Conservation (phyloP, 2,888 invertebrate species). For the Leucophenga montana region DNA sequence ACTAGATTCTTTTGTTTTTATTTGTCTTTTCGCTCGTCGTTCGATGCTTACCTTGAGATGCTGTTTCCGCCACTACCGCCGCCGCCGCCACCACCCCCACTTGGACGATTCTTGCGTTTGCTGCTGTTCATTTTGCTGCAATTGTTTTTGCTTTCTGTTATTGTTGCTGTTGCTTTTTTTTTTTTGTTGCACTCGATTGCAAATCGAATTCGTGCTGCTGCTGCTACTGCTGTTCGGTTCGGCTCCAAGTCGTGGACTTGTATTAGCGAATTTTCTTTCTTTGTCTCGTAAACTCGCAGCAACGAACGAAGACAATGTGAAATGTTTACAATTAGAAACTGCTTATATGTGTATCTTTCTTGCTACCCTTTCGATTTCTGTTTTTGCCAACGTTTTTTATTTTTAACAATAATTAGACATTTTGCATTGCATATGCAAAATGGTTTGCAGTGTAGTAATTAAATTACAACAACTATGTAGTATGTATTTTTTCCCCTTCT, state of each 20-base stretch:
- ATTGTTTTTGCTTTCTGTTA: conserved; percentile 20
- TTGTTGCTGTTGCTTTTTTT: neutral
- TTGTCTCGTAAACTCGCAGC: conserved; percentile 16
- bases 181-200: conserved; percentile 14
- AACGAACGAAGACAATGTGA: conserved; percentile 14
- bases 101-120: conserved; percentile 89
- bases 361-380: no score
- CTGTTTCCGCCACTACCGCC: conserved; percentile 67
- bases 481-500: conserved; percentile 31
- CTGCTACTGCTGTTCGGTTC: no score
- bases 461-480: conserved; percentile 40
- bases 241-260: conserved; percentile 1
- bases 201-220: neutral
- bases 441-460: conserved; percentile 29
- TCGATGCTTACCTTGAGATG: conserved; percentile 66
- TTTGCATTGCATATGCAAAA: conserved; percentile 29
- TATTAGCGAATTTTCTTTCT: conserved; percentile 7
- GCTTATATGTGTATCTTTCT: neutral
- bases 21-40: conserved; percentile 44
- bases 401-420: conserved; percentile 11
- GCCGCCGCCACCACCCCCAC: conserved; percentile 65
- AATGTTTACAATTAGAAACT: conserved; percentile 14
- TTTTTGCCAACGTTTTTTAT: neutral
- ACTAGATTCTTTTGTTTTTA: conserved; percentile 30
- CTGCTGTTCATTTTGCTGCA: conserved; percentile 75